Evolutionary conservation across 1,140 invertebrate genomes (phyloP).

Genomic region (Antheraea mylitta): DNA sequence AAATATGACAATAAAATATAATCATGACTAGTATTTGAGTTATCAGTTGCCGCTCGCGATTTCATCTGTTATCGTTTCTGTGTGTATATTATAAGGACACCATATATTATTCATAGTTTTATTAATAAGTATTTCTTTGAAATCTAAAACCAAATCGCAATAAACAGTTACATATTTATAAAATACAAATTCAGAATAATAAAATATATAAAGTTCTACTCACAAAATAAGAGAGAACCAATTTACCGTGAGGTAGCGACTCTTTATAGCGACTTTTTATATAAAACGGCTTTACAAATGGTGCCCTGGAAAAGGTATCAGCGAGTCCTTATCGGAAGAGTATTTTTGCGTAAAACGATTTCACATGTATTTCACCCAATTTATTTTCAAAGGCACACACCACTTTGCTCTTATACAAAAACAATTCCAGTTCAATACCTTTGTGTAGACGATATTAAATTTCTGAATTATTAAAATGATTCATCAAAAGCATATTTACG

Average conservation of each 20-base stretch:
- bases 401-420: background rate
- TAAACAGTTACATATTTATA: background rate
- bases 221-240: background rate
- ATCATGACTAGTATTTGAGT: no score
- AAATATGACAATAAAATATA: no score
- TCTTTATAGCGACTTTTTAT: background rate
- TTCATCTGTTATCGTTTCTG: no score
- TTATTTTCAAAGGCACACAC: constrained; percentile 8
- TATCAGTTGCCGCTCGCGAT: no score
- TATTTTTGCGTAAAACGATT: constrained; percentile 6
- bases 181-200: background rate
- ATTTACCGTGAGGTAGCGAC: background rate
- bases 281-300: background rate
- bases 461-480: background rate
- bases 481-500: background rate
- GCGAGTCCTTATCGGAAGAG: background rate
- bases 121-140: no score
- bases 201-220: background rate
- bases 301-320: background rate
- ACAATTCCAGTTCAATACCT: constrained; percentile 3
- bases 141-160: background rate
- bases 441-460: background rate
- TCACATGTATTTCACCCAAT: constrained; percentile 11
- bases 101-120: no score
- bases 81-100: no score